Evolutionary conservation across 2,888 invertebrate genomes (phyloP).

Genomic region (Blastobasis lacticolella): DNA sequence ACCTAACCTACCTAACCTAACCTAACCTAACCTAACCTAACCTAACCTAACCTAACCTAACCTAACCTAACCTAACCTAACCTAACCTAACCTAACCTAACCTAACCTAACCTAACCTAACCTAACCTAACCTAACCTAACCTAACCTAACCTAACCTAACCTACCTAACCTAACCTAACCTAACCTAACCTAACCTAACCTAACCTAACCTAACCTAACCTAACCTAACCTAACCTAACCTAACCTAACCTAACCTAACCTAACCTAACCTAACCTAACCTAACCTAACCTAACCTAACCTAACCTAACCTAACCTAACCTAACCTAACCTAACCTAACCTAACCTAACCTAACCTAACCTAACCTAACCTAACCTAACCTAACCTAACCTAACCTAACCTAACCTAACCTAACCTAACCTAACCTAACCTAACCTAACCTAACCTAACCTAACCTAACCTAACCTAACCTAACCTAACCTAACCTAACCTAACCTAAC

Average conservation of each 20-base stretch:
- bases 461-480: constrained; percentile 8
- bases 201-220: constrained; percentile 14
- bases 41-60: constrained; percentile 11
- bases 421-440: constrained; percentile 10
- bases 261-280: constrained; percentile 15
- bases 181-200: constrained; percentile 12
- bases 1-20: constrained; percentile 11
- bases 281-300: constrained; percentile 13
- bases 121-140: constrained; percentile 13
- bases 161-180: constrained; percentile 13
- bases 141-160: constrained; percentile 16
- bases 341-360: constrained; percentile 3
- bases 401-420: constrained; percentile 11
- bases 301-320: constrained; percentile 11
- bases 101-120: constrained; percentile 13
- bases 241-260: constrained; percentile 14
- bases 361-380: constrained; percentile 1
- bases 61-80: constrained; percentile 8
- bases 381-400: constrained; percentile 9
- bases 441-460: constrained; percentile 9
- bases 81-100: constrained; percentile 11
- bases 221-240: constrained; percentile 14
- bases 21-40: constrained; percentile 7
- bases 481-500: constrained; percentile 12
- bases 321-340: constrained; percentile 6